Conservation (phyloP, 2,888 invertebrate genomes). For the Calephelis perditalis region DNA sequence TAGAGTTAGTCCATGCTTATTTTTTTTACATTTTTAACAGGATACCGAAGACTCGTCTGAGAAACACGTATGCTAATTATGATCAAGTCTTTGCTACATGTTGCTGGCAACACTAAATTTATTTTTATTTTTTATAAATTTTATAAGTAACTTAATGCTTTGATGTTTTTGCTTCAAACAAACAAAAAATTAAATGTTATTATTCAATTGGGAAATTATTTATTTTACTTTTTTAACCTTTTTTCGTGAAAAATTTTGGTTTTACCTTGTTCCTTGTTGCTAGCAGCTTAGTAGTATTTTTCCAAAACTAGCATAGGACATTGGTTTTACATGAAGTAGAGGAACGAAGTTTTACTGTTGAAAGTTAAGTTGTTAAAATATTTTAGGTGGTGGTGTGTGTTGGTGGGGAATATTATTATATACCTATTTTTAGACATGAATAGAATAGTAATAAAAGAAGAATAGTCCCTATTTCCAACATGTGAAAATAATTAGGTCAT, state of each 20-base stretch:
- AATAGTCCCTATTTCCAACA: too few species aligned
- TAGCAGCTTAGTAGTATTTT: constrained; percentile 4
- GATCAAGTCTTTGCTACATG: constrained; percentile 26
- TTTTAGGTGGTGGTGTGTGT: constrained; percentile 12
- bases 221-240: neutral
- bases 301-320: neutral
- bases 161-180: neutral
- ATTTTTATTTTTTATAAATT: neutral
- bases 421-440: too few species aligned
- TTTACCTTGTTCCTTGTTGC: neutral
- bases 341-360: neutral
- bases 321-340: neutral
- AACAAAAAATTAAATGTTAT: neutral
- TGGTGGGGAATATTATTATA: neutral
- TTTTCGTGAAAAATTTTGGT: neutral
- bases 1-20: constrained; percentile 7
- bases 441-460: too few species aligned
- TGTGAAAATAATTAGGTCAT: too few species aligned
- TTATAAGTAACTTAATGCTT: neutral
- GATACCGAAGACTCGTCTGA: constrained; percentile 36
- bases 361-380: constrained; percentile 20
- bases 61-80: constrained; percentile 35
- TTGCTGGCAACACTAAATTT: constrained; percentile 27
- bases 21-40: constrained; percentile 36
- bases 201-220: neutral